Percentiles rank a stretch among this genome's conserved stretches.
These are phyloP conservation scores for Salarias fasciatus DNA, from an alignment of 2,797 vertebrate species.

Conservation along the genomic window DNA sequence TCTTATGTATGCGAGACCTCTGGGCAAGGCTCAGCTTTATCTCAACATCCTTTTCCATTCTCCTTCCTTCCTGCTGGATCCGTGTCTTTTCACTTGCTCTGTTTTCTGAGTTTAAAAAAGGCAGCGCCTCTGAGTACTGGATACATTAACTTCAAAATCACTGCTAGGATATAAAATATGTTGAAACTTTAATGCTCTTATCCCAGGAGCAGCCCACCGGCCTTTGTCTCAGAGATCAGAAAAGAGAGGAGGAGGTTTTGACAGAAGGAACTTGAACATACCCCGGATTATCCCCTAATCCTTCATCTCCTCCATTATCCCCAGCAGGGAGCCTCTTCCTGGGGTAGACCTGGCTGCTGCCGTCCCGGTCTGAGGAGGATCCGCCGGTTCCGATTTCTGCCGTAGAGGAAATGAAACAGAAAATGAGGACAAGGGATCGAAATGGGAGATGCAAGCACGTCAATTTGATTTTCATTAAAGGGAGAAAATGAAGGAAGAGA, in stretches of 20 bases:
- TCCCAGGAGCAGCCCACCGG: slow-evolving; percentile 46
- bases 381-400: slow-evolving; percentile 29
- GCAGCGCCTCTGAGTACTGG: slow-evolving; percentile 2
- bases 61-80: slow-evolving; percentile 12
- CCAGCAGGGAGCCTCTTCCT: slow-evolving; percentile 20
- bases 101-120: slow-evolving; percentile 41
- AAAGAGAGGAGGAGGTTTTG: slow-evolving; percentile 29
- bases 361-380: slow-evolving; percentile 21
- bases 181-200: slow-evolving; percentile 57
- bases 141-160: slow-evolving; percentile 20
- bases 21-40: slow-evolving; percentile 41
- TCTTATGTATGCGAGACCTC: slow-evolving; percentile 34
- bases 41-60: slow-evolving; percentile 25
- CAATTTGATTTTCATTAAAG: slow-evolving; percentile 14
- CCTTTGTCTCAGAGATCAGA: slow-evolving; percentile 24
- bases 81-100: slow-evolving; percentile 33
- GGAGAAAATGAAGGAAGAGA: slow-evolving; percentile 7
- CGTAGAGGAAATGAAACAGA: slow-evolving; percentile 16
- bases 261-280: slow-evolving; percentile 60
- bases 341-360: slow-evolving; percentile 20
- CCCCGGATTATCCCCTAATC: slow-evolving; percentile 80
- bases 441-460: too few species aligned
- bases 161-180: slow-evolving; percentile 10
- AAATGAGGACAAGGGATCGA: too few species aligned
- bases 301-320: slow-evolving; percentile 53